Base-by-base conservation (phyloP, 2,113 vertebrate species). In the Geococcyx californianus region DNA sequence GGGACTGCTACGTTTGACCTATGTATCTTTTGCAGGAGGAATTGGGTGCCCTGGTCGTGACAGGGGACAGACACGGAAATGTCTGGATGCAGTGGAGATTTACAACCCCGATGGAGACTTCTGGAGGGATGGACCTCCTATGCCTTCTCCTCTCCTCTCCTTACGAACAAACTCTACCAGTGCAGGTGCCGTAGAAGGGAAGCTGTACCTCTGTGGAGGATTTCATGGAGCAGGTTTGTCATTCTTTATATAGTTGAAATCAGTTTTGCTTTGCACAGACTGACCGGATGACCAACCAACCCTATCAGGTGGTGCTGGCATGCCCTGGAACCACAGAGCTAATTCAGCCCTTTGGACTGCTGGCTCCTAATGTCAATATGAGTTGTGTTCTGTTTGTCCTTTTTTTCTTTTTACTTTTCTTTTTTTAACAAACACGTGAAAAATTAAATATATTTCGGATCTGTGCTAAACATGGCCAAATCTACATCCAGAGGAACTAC, bases 121-220 rank as follows among this genome's bases (percentile, higher is more conserved):
- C 54, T 99, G 99, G 99, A 98, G 99, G 83, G 98, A 99, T 12
- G 99, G 99, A 29, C 98, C 99, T 42, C 90, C 97, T 11, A 98
- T 99, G 95, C 99, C 99, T 16, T 98, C 94, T 83, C 98, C 99
- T 11, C 98, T 99, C 31, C 98, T 99, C 25, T 98, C 99, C 25
- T 97, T 99, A 47, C 97, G 98, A 78, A 99, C 98, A 73, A 99
- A 99, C 58, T 98, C 98, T 5, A 98, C 97, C 64, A 99, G 97
- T 0, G 98, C 99, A 12, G 99, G 99, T 23, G 97, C 97, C 0
- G 99, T 99, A 93, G 99, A 99, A 40, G 99, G 99, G 36, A 99
- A 99, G 95, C 98, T 99, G 29, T 99, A 99, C 60, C 96, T 99
- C 83, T 99, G 99, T 40, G 99, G 99, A 70, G 99, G 99, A 90